phyloP scores from a whole-genome alignment of 2,113 vertebrate genomes.

The Perca flavescens region DNA sequence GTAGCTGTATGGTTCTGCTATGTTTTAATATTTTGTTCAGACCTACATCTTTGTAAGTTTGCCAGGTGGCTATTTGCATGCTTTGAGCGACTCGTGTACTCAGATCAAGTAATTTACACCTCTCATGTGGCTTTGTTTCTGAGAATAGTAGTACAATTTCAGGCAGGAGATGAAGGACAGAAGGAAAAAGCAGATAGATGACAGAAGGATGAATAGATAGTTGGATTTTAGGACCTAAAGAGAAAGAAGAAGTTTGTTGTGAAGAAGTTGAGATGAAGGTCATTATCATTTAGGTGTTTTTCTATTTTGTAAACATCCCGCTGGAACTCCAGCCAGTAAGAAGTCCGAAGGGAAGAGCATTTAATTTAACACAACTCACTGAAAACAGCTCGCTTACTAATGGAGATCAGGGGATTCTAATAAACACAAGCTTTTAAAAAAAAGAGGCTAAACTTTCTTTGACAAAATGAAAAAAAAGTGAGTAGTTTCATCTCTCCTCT shows the following conservation, averaged over 20 bases:
- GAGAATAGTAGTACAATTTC: not conserved
- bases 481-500: not conserved
- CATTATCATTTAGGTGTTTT: not conserved
- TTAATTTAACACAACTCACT: not conserved
- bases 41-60: not conserved
- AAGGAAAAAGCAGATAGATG: not conserved
- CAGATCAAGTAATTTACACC: not conserved
- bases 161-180: not conserved
- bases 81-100: no score
- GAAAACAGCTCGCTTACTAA: not conserved
- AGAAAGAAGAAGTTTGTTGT: not conserved
- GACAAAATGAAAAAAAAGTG: not conserved
- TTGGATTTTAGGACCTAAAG: not conserved
- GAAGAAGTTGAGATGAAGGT: no score
- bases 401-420: constrained; percentile 4
- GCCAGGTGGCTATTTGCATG: not conserved
- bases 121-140: not conserved
- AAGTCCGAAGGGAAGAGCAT: not conserved
- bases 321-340: not conserved
- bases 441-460: not conserved
- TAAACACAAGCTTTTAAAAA: constrained; percentile 4
- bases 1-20: not conserved
- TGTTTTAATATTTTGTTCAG: not conserved
- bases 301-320: not conserved
- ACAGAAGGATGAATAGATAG: not conserved